Evolutionary conservation across 2,888 invertebrate genomes (phyloP), one percentile per base, ranked within the genome.

Genomic region (Mesorhabditis spiculigera): DNA sequence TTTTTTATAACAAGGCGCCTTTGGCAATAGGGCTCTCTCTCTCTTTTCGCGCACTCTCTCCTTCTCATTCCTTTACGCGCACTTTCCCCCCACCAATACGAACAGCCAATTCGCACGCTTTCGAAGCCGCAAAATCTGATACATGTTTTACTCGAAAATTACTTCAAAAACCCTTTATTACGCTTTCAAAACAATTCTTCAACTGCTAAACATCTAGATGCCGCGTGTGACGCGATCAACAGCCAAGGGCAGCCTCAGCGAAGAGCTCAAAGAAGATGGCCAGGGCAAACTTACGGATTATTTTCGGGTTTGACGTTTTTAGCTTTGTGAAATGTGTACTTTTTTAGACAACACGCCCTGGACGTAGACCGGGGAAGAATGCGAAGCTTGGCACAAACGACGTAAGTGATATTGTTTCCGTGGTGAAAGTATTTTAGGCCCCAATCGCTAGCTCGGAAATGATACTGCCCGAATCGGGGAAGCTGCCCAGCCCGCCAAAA

Each of bases 331-430:
- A 50, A 50, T 13, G 58, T 50, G n/a, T 50, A 13, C n/a, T 50
- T 50, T 50, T 50, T 50, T n/a, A 50, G 58, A 50, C 58, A 50
- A 50, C 58, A 10, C 8, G 58, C 8, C 8, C 10, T 13, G 58
- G 58, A 13, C 58, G 58, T 13, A 50, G n/a, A 50, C 58, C 58
- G 58, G 58, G n/a, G n/a, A 50, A 50, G 58, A n/a, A 50, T 50
- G 58, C 58, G n/a, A 10, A 50, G n/a, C 58, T 13, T 13, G n/a
- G n/a, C 8, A 13, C n/a, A n/a, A n/a, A 50, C n/a, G 10, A 50
- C 8, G 58, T n/a, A 50, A n/a, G n/a, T n/a, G 58, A 13, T 10
- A 50, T n/a, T 50, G 58, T 50, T 13, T 13, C 10, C 58, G 8
- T 50, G 58, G n/a, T 10, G n/a, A 50, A 13, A 50, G n/a, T 50